These are phyloP conservation scores for Agrilus biguttatus DNA, from an alignment of 2,888 invertebrate genomes.

Conservation along the genomic window DNA sequence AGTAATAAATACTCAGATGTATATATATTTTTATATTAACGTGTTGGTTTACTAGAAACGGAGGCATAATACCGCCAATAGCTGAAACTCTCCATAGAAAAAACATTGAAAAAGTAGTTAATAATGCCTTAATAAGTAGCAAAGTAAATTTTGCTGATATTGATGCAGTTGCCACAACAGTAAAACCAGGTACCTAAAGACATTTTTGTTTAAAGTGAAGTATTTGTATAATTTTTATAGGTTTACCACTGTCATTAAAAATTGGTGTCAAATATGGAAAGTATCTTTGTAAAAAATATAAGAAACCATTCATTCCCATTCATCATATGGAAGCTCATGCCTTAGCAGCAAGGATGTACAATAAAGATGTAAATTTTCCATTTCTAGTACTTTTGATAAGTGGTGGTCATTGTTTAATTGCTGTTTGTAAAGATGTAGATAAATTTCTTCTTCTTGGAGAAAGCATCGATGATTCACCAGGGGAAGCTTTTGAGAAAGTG, in stretches of 20 bases:
- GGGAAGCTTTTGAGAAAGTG: conserved; percentile 88
- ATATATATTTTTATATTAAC: conserved; percentile 4
- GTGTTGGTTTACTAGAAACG: conserved; percentile 38
- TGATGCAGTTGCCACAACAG: conserved; percentile 83
- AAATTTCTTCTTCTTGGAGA: conserved; percentile 70
- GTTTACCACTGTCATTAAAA: conserved; percentile 60
- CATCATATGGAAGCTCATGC: conserved; percentile 99
- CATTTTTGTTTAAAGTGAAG: not conserved
- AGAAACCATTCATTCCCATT: conserved; percentile 81
- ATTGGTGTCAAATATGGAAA: conserved; percentile 77
- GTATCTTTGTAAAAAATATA: conserved; percentile 46
- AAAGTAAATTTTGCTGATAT: conserved; percentile 46
- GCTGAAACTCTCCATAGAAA: conserved; percentile 69
- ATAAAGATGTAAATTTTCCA: conserved; percentile 61
- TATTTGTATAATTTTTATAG: conserved; percentile 26
- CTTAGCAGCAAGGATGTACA: conserved; percentile 65
- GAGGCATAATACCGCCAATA: conserved; percentile 81
- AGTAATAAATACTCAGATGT: conserved; percentile 32
- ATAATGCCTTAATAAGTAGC: conserved; percentile 48
- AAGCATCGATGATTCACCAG: conserved; percentile 75
- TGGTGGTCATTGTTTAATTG: conserved; percentile 82
- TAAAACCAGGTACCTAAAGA: conserved; percentile 51
- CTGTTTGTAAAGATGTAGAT: conserved; percentile 56
- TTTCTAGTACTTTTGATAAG: conserved; percentile 81
- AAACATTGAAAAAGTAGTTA: conserved; percentile 61